A percentile compares a stretch with the other conserved stretches of the same genome.
Conservation (phyloP, 2,888 invertebrate species). For the Macaria liturata region DNA sequence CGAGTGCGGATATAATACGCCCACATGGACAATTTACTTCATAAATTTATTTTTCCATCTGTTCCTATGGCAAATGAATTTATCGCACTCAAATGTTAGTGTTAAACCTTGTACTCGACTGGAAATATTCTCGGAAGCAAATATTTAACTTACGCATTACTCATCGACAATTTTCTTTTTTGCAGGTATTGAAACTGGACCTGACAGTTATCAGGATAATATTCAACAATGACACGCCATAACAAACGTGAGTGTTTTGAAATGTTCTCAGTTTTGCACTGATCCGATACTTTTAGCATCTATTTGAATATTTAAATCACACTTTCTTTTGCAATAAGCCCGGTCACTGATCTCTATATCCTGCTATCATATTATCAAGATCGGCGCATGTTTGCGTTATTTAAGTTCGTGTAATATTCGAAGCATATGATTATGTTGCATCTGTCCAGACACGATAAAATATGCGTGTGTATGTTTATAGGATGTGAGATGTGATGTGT, state of each 20-base stretch:
- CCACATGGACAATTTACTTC: slow-evolving; percentile 45
- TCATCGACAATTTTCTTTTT: slow-evolving; percentile 42
- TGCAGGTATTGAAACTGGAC: slow-evolving; percentile 62
- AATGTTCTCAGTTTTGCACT: slow-evolving; percentile 27
- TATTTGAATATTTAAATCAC: slow-evolving; percentile 9
- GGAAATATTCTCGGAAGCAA: slow-evolving; percentile 31
- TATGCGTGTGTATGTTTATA: slow-evolving; percentile 46
- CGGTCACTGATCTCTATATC: slow-evolving; percentile 45
- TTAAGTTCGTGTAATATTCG: not conserved
- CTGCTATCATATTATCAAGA: slow-evolving; percentile 40
- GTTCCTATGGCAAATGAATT: slow-evolving; percentile 44
- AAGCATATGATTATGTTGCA: slow-evolving; percentile 17
- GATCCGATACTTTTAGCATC: slow-evolving; percentile 9
- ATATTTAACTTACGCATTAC: slow-evolving; percentile 30
- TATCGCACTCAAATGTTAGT: slow-evolving; percentile 27
- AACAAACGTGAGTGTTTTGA: slow-evolving; percentile 46
- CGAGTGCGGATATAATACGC: slow-evolving; percentile 55
- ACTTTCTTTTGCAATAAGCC: slow-evolving; percentile 35
- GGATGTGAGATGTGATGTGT: slow-evolving; percentile 51
- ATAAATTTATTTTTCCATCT: slow-evolving; percentile 28
- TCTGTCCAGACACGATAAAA: slow-evolving; percentile 27
- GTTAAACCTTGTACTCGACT: slow-evolving; percentile 13
- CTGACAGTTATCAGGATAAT: slow-evolving; percentile 45
- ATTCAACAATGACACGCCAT: slow-evolving; percentile 47
- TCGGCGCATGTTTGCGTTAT: not conserved